phyloP scores from a whole-genome alignment of 2,113 vertebrate genomes.

The Odocoileus hemionus region DNA sequence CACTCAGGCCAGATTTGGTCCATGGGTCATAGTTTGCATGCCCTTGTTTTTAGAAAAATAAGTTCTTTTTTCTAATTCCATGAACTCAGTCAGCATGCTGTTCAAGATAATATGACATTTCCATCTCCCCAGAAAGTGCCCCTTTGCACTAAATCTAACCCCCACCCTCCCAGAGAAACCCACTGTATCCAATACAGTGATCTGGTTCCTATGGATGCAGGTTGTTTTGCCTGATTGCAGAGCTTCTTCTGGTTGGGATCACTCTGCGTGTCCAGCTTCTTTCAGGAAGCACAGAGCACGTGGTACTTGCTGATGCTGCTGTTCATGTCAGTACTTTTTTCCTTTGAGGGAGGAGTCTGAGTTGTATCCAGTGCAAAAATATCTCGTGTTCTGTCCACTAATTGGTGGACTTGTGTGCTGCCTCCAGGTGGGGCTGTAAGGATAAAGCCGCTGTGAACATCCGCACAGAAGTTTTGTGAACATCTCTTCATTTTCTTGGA shows the following conservation, averaged over 20 bases:
- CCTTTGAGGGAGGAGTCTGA: background rate
- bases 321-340: background rate
- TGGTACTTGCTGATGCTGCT: background rate
- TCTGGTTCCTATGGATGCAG: background rate
- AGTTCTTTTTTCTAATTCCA: background rate
- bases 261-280: background rate
- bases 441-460: background rate
- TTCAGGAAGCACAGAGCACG: background rate
- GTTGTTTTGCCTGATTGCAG: background rate
- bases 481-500: background rate
- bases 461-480: background rate
- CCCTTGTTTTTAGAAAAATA: background rate
- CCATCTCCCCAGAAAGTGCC: background rate
- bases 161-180: background rate
- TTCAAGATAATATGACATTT: background rate
- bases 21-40: background rate
- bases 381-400: background rate
- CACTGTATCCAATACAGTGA: background rate
- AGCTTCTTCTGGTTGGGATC: background rate
- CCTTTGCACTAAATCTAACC: background rate
- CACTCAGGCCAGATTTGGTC: background rate
- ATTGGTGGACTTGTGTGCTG: background rate
- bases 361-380: background rate
- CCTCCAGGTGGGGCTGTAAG: background rate
- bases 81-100: background rate